A percentile compares a stretch with the other conserved stretches of the same genome.
Evolutionary conservation across 1,140 invertebrate species (phyloP).

Genomic region (Drosophila funebris): DNA sequence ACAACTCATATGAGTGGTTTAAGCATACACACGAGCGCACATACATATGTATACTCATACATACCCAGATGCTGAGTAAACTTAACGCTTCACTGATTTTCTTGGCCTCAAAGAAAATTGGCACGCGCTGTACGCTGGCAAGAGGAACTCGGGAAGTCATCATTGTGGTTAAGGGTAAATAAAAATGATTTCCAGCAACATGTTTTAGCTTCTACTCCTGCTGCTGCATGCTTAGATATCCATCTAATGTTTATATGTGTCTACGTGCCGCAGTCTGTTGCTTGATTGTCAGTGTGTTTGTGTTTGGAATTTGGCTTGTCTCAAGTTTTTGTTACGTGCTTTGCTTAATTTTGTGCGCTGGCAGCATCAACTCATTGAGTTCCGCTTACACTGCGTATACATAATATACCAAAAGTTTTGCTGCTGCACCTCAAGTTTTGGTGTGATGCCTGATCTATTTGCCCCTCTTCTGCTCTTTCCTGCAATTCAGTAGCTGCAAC

Average conservation of each 20-base stretch:
- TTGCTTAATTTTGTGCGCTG: constrained; percentile 62
- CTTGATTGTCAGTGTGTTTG: constrained; percentile 9
- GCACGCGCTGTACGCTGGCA: constrained; percentile 31
- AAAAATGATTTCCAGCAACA: constrained; percentile 49
- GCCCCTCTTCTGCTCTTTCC: neutral
- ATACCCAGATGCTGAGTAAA: constrained; percentile 33
- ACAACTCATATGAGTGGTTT: constrained; percentile 26
- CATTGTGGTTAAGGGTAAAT: constrained; percentile 21
- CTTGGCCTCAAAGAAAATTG: constrained; percentile 63
- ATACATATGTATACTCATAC: constrained; percentile 2
- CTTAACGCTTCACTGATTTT: constrained; percentile 73
- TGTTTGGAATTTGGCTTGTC: constrained; percentile 21
- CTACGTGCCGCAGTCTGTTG: constrained; percentile 21
- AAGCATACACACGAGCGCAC: constrained; percentile 22
- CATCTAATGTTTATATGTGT: constrained; percentile 48
- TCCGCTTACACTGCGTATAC: constrained; percentile 58
- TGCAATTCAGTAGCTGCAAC: constrained; percentile 56
- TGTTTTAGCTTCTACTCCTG: constrained; percentile 35
- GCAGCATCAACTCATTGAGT: constrained; percentile 48
- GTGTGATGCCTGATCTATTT: neutral
- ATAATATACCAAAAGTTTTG: constrained; percentile 53
- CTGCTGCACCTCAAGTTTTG: constrained; percentile 27
- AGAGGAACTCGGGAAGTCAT: neutral
- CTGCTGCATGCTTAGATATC: constrained; percentile 37
- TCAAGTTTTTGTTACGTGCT: constrained; percentile 69